Percentiles rank a stretch among this genome's conserved stretches.
Conservation (phyloP, 2,113 vertebrate genomes). For the Ciconia maguari region DNA sequence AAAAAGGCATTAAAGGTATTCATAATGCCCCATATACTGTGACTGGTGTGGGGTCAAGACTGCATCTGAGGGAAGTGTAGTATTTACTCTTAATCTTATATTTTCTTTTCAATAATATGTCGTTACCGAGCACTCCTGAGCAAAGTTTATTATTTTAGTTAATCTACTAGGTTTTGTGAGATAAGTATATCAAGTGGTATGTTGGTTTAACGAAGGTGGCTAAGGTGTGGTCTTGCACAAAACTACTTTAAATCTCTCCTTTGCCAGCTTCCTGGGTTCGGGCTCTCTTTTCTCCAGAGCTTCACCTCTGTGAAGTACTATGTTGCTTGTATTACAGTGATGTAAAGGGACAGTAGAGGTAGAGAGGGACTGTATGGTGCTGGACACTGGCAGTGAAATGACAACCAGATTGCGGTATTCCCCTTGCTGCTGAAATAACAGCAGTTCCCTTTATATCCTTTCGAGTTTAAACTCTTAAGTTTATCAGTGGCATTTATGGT, state of each 20-base stretch:
- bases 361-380: neutral
- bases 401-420: neutral
- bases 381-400: neutral
- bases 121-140: neutral
- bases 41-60: neutral
- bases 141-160: neutral
- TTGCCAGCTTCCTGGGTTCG: neutral
- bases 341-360: neutral
- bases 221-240: neutral
- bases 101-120: neutral
- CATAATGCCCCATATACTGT: neutral
- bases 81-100: neutral
- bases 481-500: neutral
- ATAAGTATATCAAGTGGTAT: fast-evolving
- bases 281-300: neutral
- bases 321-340: neutral
- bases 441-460: neutral
- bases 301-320: neutral
- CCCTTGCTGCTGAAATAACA: neutral
- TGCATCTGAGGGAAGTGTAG: neutral
- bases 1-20: neutral
- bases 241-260: neutral
- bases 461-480: neutral
- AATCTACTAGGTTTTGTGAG: neutral
- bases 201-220: neutral